Evolutionary conservation across 2,888 invertebrate genomes (phyloP).

Genomic region (Drosophila formosana): DNA sequence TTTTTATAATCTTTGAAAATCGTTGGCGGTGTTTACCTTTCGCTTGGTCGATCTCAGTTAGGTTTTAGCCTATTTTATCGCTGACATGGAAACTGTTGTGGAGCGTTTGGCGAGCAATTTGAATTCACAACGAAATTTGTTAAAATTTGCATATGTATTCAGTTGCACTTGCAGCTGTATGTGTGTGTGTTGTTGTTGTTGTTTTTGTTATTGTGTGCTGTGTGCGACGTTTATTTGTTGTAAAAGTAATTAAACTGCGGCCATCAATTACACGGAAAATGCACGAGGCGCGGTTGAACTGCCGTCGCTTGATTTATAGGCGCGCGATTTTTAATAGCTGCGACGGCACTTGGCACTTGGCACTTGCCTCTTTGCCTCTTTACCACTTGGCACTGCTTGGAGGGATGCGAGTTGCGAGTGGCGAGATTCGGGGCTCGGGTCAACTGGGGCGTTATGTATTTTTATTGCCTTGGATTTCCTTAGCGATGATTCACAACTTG

Average conservation of each 20-base stretch:
- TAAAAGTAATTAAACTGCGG: slow-evolving; percentile 75
- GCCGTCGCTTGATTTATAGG: slow-evolving; percentile 76
- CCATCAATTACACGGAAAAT: slow-evolving; percentile 76
- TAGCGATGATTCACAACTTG: slow-evolving; percentile 58
- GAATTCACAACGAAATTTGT: slow-evolving; percentile 80
- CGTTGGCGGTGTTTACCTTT: slow-evolving; percentile 43
- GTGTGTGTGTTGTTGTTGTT: slow-evolving; percentile 62
- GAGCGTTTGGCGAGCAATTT: slow-evolving; percentile 42
- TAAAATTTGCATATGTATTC: slow-evolving; percentile 60
- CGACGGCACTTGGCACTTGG: slow-evolving; percentile 65
- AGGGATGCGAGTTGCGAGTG: slow-evolving; percentile 6
- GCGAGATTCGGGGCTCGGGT: slow-evolving; percentile 36
- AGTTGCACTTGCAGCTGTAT: slow-evolving; percentile 50
- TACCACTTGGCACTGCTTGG: neutral
- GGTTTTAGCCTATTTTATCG: slow-evolving; percentile 21
- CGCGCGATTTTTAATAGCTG: slow-evolving; percentile 74
- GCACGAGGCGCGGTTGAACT: slow-evolving; percentile 45
- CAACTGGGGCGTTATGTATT: slow-evolving; percentile 65
- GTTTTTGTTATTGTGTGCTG: slow-evolving; percentile 23
- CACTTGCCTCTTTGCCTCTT: slow-evolving; percentile 1
- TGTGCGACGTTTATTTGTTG: slow-evolving; percentile 73
- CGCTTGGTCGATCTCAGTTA: slow-evolving; percentile 22
- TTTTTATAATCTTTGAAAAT: neutral
- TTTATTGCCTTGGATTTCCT: slow-evolving; percentile 61
- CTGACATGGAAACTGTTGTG: slow-evolving; percentile 29